Conservation (phyloP, 2,113 vertebrate genomes). For the Calidris pugnax region DNA sequence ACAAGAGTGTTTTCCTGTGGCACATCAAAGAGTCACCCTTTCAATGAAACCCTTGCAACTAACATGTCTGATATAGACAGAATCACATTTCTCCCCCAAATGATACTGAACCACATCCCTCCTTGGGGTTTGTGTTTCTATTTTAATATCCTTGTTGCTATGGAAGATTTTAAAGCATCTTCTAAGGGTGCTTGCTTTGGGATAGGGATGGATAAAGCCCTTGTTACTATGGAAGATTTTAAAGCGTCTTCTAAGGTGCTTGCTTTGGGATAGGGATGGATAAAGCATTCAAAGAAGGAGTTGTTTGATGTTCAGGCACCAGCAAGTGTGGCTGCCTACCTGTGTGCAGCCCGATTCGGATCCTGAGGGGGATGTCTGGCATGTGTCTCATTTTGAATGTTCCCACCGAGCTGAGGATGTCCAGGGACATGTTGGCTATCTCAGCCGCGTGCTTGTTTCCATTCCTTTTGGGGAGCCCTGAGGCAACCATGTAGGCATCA, state of each 20-base stretch:
- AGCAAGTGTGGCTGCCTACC: constrained; percentile 68
- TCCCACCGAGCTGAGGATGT: constrained; percentile 91
- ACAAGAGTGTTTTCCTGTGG: too few relatives aligned
- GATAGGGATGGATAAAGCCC: neutral
- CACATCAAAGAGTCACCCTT: neutral
- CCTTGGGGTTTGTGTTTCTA: neutral
- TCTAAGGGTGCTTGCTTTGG: neutral
- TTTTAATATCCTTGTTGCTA: neutral
- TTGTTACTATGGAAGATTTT: neutral
- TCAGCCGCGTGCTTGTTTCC: constrained; percentile 90
- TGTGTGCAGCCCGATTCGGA: constrained; percentile 91
- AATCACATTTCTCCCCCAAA: neutral
- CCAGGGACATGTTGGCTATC: constrained; percentile 92
- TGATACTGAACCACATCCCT: neutral
- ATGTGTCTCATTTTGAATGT: constrained; percentile 91
- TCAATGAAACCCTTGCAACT: neutral
- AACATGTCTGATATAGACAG: neutral
- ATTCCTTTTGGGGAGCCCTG: constrained; percentile 89
- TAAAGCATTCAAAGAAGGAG: neutral
- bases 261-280: neutral
- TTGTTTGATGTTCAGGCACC: neutral
- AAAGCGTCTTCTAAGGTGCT: neutral
- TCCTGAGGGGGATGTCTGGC: constrained; percentile 87
- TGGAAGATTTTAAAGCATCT: neutral
- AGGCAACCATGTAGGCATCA: constrained; percentile 92